Conservation (phyloP, 2,797 vertebrate genomes). For the Clarias pachynema region DNA sequence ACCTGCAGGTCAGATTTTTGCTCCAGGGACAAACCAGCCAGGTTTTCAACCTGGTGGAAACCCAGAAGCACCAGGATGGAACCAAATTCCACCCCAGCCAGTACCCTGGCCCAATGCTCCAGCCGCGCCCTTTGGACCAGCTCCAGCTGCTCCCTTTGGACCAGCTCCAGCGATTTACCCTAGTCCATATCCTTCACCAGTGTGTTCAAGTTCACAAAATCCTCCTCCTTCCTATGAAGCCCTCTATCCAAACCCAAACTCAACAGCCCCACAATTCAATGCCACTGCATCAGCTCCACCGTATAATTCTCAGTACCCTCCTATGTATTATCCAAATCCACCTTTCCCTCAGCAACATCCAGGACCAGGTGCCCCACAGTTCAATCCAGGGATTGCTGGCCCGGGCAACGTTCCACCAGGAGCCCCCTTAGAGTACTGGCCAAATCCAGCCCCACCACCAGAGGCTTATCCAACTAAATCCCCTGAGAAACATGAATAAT, state of each 20-base stretch:
- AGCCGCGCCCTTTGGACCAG: slow-evolving; percentile 27
- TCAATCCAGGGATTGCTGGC: slow-evolving; percentile 19
- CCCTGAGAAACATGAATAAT: slow-evolving; percentile 9
- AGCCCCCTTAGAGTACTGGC: slow-evolving; percentile 1
- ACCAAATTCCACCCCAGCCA: slow-evolving; percentile 8
- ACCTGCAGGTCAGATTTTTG: not conserved
- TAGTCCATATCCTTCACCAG: slow-evolving; percentile 27
- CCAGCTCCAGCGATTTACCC: slow-evolving; percentile 38
- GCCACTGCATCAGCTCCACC: slow-evolving; percentile 4
- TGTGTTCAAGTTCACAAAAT: slow-evolving; percentile 40
- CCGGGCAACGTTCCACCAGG: slow-evolving; percentile 18
- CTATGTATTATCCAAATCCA: slow-evolving; percentile 56
- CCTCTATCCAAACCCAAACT: slow-evolving; percentile 37
- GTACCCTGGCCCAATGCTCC: slow-evolving; percentile 19
- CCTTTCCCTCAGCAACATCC: slow-evolving; percentile 11
- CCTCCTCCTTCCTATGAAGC: slow-evolving; percentile 49
- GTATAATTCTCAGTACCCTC: slow-evolving; percentile 28
- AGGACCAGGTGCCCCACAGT: slow-evolving; percentile 46
- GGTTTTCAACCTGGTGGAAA: not conserved
- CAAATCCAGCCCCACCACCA: slow-evolving; percentile 24
- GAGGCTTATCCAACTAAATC: slow-evolving; percentile 31
- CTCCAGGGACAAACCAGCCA: slow-evolving; percentile 20
- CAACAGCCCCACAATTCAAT: slow-evolving; percentile 9
- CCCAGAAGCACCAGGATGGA: slow-evolving; percentile 6
- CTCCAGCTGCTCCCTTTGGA: slow-evolving; percentile 38